phyloP scores from a whole-genome alignment of 2,113 vertebrate genomes.

The Dinomys branickii region DNA sequence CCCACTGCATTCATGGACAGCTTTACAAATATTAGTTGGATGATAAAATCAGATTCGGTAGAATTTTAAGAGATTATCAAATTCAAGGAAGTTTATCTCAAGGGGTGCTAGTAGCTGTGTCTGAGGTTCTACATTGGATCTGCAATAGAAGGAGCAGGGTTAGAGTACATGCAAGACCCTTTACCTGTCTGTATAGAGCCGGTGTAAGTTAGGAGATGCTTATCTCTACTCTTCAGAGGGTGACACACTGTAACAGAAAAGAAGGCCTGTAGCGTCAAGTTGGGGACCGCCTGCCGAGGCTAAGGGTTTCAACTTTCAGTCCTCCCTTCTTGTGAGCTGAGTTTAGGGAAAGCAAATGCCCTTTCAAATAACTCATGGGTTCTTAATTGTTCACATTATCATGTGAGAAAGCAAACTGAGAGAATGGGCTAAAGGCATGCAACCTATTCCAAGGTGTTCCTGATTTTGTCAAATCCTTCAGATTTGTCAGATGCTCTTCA shows the following conservation, averaged over 20 bases:
- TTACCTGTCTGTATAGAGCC: neutral
- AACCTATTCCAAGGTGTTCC: neutral
- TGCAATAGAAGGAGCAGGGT: conserved; percentile 14
- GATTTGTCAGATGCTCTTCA: neutral
- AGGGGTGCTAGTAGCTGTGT: neutral
- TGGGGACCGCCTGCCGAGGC: neutral
- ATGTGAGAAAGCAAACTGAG: conserved; percentile 43
- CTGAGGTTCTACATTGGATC: neutral
- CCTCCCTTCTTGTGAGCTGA: neutral
- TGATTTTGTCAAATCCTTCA: conserved; percentile 31
- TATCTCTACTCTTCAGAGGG: neutral
- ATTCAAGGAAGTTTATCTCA: conserved; percentile 33
- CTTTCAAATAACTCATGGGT: conserved; percentile 38
- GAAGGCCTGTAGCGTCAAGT: neutral
- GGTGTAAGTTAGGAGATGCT: conserved; percentile 31
- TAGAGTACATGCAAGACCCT: conserved; percentile 10
- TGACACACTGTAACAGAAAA: neutral
- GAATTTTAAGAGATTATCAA: conserved; percentile 27
- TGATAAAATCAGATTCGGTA: neutral
- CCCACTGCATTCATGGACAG: conserved; percentile 7
- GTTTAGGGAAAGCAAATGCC: neutral
- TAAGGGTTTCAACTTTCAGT: neutral
- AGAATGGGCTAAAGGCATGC: conserved; percentile 10
- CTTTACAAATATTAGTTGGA: conserved; percentile 42
- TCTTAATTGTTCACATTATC: conserved; percentile 31